phyloP scores from a whole-genome alignment of 1,140 invertebrate species.

The Sarcophaga peregrina region DNA sequence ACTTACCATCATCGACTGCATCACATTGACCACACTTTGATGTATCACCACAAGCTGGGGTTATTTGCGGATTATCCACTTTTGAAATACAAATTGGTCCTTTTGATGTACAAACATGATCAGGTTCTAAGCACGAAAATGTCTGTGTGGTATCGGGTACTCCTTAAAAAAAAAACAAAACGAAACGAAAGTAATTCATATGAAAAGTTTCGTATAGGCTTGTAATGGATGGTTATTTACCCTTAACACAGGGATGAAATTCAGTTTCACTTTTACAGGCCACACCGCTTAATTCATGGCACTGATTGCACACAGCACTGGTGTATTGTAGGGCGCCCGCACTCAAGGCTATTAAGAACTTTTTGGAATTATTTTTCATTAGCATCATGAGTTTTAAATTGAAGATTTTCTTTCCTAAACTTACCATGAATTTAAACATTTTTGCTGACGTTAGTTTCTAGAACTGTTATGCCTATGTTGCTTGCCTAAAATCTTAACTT shows the following conservation, averaged over 20 bases:
- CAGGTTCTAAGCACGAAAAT: conserved; percentile 7
- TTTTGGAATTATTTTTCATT: not conserved
- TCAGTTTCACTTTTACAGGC: conserved; percentile 49
- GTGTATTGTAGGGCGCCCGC: not conserved
- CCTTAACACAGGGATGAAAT: conserved; percentile 51
- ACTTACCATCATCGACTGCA: not conserved
- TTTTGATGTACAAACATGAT: conserved; percentile 49
- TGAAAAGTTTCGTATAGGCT: no score
- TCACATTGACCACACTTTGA: conserved; percentile 49
- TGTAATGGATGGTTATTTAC: conserved; percentile 44
- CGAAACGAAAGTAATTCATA: no score
- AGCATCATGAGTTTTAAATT: not conserved
- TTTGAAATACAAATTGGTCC: conserved; percentile 44
- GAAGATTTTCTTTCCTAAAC: conserved; percentile 22
- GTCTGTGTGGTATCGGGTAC: not conserved
- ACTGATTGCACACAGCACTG: conserved; percentile 49
- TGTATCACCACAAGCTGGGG: conserved; percentile 50
- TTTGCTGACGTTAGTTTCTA: not conserved
- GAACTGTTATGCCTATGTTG: not conserved
- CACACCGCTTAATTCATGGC: conserved; percentile 33
- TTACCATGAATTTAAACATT: conserved; percentile 28
- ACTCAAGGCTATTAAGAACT: not conserved
- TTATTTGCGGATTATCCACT: not conserved
- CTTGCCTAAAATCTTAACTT: not conserved
- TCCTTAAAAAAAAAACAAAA: not conserved